phyloP scores from a whole-genome alignment of 2,888 invertebrate species.

The Busseola fusca region DNA sequence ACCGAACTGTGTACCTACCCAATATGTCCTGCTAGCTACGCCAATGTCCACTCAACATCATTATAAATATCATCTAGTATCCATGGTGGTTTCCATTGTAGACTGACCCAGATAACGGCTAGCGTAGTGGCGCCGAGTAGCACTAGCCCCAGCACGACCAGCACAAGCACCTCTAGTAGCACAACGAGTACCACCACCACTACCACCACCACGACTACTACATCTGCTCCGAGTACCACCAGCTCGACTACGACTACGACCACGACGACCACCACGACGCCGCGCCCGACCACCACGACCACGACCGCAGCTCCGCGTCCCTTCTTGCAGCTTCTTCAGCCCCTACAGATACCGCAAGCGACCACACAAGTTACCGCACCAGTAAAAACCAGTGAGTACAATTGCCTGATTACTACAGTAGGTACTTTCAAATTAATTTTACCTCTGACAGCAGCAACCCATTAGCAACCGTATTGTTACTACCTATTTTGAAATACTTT shows the following conservation, averaged over 20 bases:
- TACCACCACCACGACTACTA: slow-evolving; percentile 78
- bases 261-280: slow-evolving; percentile 72
- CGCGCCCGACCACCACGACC: slow-evolving; percentile 70
- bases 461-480: not conserved
- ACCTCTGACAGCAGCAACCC: not conserved
- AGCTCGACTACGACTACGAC: slow-evolving; percentile 80
- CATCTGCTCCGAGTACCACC: slow-evolving; percentile 81
- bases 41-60: slow-evolving; percentile 6
- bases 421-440: not conserved
- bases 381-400: slow-evolving; percentile 73
- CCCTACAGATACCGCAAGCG: slow-evolving; percentile 75
- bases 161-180: slow-evolving; percentile 78
- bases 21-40: not conserved
- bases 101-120: slow-evolving; percentile 72
- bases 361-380: slow-evolving; percentile 68
- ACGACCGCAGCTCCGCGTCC: slow-evolving; percentile 75
- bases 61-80: slow-evolving; percentile 42
- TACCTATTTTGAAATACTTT: not conserved
- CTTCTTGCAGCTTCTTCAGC: slow-evolving; percentile 83
- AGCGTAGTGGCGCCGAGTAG: slow-evolving; percentile 74
- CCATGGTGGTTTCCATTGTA: slow-evolving; percentile 71
- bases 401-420: slow-evolving; percentile 2
- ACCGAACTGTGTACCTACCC: not conserved
- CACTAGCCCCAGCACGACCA: slow-evolving; percentile 73
- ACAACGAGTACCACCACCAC: slow-evolving; percentile 73